Evolutionary conservation across 2,113 vertebrate genomes (phyloP).

Genomic region (Genyomyrus donnyi): DNA sequence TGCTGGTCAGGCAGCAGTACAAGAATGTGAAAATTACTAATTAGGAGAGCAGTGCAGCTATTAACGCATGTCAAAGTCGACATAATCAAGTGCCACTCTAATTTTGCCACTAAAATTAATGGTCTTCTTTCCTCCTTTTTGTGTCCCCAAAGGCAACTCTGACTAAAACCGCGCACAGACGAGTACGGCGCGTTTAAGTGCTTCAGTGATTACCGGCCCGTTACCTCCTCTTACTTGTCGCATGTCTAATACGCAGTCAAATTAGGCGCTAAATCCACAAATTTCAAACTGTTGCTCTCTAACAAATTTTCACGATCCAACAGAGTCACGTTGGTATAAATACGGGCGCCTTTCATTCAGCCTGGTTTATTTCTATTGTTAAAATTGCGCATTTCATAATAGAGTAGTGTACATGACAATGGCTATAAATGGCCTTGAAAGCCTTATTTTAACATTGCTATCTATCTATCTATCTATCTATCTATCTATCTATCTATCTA

Average conservation of each 20-base stretch:
- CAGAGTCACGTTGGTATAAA: background rate
- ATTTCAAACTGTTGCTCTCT: background rate
- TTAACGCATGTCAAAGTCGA: slow-evolving; percentile 94
- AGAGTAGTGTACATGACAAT: background rate
- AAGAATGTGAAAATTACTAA: slow-evolving; percentile 88
- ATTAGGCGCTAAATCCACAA: background rate
- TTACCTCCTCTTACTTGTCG: background rate
- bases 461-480: background rate
- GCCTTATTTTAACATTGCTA: background rate
- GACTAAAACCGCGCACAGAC: slow-evolving; percentile 70
- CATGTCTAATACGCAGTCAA: background rate
- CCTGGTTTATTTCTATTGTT: background rate
- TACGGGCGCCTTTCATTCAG: background rate
- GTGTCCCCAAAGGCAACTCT: slow-evolving; percentile 70
- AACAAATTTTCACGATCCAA: background rate
- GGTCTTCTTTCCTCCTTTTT: slow-evolving; percentile 53
- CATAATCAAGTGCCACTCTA: slow-evolving; percentile 94
- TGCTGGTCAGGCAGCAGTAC: slow-evolving; percentile 68
- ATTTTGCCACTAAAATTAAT: slow-evolving; percentile 81
- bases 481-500: too few relatives aligned
- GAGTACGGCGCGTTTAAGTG: slow-evolving; percentile 72
- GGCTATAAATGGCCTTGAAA: background rate
- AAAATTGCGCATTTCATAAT: background rate
- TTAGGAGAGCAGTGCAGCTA: slow-evolving; percentile 89
- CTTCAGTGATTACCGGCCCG: slow-evolving; percentile 69